These are phyloP conservation scores for Eristalinus sepulchralis DNA, from an alignment of 2,888 invertebrate genomes.

Conservation along the genomic window DNA sequence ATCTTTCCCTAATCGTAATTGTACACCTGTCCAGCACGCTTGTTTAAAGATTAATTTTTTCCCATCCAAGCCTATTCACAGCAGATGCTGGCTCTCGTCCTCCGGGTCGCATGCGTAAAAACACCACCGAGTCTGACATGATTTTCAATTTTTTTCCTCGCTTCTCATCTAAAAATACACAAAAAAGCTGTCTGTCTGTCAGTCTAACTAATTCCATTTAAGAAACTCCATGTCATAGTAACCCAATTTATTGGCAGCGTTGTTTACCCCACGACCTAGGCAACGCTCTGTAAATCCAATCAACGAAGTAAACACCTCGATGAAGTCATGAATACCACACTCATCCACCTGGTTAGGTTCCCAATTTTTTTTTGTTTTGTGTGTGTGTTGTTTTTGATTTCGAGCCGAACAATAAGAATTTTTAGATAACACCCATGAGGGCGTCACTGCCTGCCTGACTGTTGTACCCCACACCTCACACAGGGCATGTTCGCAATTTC, in stretches of 20 bases:
- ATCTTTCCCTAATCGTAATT: not conserved
- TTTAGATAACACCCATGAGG: slow-evolving; percentile 6
- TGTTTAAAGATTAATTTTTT: not conserved
- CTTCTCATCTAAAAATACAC: not conserved
- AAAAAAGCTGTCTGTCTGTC: not conserved
- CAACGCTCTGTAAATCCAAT: slow-evolving; percentile 35
- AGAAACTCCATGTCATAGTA: not conserved
- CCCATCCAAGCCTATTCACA: not conserved
- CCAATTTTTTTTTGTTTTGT: not conserved
- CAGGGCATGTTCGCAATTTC: not conserved
- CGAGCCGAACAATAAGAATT: slow-evolving; percentile 24
- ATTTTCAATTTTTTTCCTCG: not conserved
- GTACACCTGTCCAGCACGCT: not conserved
- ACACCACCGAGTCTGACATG: not conserved
- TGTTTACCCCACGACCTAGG: slow-evolving; percentile 36
- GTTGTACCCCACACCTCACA: not conserved
- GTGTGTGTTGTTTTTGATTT: not conserved
- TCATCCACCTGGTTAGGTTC: slow-evolving; percentile 24
- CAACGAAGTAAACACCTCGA: slow-evolving; percentile 48
- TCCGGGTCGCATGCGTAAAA: not conserved
- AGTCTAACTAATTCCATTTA: not conserved
- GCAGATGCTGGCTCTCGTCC: not conserved
- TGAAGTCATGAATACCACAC: slow-evolving; percentile 47
- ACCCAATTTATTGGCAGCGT: slow-evolving; percentile 36
- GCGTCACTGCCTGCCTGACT: not conserved